Evolutionary conservation across 2,888 invertebrate genomes (phyloP).

Genomic region (Podabrus alpinus): DNA sequence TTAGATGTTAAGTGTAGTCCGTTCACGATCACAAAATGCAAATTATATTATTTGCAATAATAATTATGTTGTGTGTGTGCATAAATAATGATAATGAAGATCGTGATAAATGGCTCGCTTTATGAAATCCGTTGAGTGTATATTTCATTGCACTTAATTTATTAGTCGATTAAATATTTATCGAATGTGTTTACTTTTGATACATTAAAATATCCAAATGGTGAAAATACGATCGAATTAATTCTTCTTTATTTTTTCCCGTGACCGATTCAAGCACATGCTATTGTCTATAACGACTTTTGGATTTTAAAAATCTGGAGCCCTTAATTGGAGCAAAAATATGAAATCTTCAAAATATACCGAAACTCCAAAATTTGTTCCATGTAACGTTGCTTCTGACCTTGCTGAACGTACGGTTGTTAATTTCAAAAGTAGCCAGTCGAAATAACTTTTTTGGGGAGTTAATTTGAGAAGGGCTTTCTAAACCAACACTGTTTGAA

Average conservation of each 20-base stretch:
- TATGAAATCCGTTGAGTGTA: background rate
- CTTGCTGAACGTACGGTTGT: no score
- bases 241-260: background rate
- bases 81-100: slow-evolving; percentile 16
- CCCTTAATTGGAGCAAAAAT: no score
- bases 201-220: background rate
- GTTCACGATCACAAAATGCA: slow-evolving; percentile 39
- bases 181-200: background rate
- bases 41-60: slow-evolving; percentile 13
- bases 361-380: no score
- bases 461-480: no score
- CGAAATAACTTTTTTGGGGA: no score
- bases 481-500: no score
- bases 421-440: no score
- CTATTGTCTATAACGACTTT: no score
- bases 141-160: background rate
- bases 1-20: slow-evolving; percentile 39
- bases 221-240: background rate
- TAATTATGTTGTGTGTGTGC: slow-evolving; percentile 7
- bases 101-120: slow-evolving; percentile 1
- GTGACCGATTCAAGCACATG: no score
- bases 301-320: no score
- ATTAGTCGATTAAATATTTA: background rate
- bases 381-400: no score
- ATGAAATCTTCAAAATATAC: no score